Evolutionary conservation across 2,113 vertebrate genomes (phyloP), one percentile per base, ranked within the genome.

Genomic region (Seriola dumerili): DNA sequence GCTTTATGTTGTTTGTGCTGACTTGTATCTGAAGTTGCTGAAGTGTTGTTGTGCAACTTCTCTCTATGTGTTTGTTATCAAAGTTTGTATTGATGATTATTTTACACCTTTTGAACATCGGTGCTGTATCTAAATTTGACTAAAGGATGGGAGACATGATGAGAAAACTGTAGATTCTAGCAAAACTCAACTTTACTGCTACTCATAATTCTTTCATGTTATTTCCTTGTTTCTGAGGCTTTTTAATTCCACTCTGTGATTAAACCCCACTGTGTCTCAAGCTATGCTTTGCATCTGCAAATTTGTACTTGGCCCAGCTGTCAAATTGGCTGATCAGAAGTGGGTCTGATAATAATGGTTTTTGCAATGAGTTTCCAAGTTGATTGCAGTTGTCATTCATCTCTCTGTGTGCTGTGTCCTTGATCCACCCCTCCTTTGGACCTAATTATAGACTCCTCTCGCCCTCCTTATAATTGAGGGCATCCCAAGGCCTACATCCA

Each of bases 401-500:
- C 81, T 85, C 85, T 89, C 83, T 91, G 73, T 87, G 89, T 52
- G 69, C 76, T 16, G 61, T 83, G 93, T 94, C 94, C 94, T 93
- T 92, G 91, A 93, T 95, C 85, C 89, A 85, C 89, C 84, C 83
- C 78, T 87, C 87, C 80, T 64, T 66, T 63, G 77, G 52, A 59
- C 69, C 94, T 94, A 95, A 95, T 93, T 95, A 93, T 94, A 95
- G 92, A 72, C 67, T 83, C 74, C 67, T 87, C 85, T 71, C 50
- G 94, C 84, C 94, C 94, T 96, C 92, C 81, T 95, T 95, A 86
- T 93, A 94, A 96, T 96, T 91, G 88, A 95, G 95, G 94, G 82
- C 94, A 93, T 83, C 87, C 72, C 84, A 70, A 89, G 73, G 92
- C 92, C 89, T 94, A 91, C 90, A 96, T 94, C 78, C 72, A 86